Conservation (phyloP, 2,888 invertebrate species). For the Hemithea aestivaria region DNA sequence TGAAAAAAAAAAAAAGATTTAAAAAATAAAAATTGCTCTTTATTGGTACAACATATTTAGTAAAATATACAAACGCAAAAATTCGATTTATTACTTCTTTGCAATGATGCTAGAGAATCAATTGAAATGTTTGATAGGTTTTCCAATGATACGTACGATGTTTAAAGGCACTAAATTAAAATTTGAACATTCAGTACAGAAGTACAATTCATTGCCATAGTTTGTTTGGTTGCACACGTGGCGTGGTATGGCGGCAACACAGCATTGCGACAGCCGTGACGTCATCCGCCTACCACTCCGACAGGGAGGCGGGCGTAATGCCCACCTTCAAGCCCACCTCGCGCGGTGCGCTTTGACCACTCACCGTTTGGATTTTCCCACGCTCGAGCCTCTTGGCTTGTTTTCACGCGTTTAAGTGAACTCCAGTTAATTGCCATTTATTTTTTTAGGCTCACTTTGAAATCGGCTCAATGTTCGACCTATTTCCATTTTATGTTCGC, state of each 20-base stretch:
- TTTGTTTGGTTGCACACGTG: constrained; percentile 19
- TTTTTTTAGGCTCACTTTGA: constrained; percentile 5
- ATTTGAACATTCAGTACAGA: too few relatives aligned
- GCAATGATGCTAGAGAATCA: too few relatives aligned
- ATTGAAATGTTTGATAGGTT: too few relatives aligned
- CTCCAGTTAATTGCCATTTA: constrained; percentile 12
- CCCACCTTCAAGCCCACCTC: constrained; percentile 25
- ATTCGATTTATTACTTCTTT: too few relatives aligned
- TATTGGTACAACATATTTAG: too few relatives aligned
- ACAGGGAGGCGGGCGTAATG: constrained; percentile 32
- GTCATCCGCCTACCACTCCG: constrained; percentile 34
- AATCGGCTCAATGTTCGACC: background rate
- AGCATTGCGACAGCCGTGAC: constrained; percentile 62
- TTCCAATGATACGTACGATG: too few relatives aligned
- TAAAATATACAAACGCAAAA: too few relatives aligned
- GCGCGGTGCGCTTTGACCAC: constrained; percentile 38
- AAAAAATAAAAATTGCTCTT: too few relatives aligned
- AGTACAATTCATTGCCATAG: too few relatives aligned
- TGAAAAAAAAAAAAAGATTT: too few relatives aligned
- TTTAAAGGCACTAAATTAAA: too few relatives aligned
- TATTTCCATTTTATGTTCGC: too few relatives aligned
- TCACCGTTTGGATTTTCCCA: constrained; percentile 31
- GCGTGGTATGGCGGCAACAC: constrained; percentile 33
- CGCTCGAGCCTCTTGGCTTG: constrained; percentile 14
- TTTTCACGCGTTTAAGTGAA: constrained; percentile 24